phyloP scores from a whole-genome alignment of 2,888 invertebrate species.

The Papilio demoleus region DNA sequence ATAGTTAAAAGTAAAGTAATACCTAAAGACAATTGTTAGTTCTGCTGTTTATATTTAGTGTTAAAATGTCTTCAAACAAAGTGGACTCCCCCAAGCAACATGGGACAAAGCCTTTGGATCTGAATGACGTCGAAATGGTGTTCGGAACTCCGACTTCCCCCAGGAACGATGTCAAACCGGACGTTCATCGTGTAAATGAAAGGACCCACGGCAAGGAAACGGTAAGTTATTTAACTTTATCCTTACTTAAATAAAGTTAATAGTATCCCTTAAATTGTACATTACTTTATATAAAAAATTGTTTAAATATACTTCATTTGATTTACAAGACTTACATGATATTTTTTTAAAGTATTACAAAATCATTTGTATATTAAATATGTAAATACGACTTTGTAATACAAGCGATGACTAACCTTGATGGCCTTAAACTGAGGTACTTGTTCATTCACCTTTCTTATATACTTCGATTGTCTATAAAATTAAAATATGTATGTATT shows the following conservation, averaged over 20 bases:
- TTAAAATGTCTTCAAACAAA: conserved; percentile 38
- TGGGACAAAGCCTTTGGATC: conserved; percentile 50
- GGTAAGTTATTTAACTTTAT: conserved; percentile 46
- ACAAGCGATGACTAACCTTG: conserved; percentile 1
- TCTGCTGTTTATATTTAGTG: conserved; percentile 33
- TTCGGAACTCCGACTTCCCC: conserved; percentile 62
- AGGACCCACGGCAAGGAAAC: conserved; percentile 48
- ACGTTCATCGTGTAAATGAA: conserved; percentile 54
- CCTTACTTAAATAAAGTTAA: neutral
- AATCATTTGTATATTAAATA: neutral
- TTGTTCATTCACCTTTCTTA: neutral
- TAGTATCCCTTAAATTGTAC: neutral
- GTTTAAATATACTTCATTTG: no score
- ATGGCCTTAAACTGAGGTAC: conserved; percentile 3
- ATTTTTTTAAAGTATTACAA: neutral
- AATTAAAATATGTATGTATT: no score
- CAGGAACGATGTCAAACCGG: conserved; percentile 48
- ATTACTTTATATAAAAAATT: no score
- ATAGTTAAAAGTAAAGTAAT: neutral
- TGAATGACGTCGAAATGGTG: conserved; percentile 63
- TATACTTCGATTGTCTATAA: no score
- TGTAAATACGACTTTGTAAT: neutral
- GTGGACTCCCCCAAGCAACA: conserved; percentile 48
- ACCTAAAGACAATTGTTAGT: neutral
- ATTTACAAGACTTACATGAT: neutral